Conservation (phyloP, 2,113 vertebrate genomes). For the Epinephelus cyanopodus region DNA sequence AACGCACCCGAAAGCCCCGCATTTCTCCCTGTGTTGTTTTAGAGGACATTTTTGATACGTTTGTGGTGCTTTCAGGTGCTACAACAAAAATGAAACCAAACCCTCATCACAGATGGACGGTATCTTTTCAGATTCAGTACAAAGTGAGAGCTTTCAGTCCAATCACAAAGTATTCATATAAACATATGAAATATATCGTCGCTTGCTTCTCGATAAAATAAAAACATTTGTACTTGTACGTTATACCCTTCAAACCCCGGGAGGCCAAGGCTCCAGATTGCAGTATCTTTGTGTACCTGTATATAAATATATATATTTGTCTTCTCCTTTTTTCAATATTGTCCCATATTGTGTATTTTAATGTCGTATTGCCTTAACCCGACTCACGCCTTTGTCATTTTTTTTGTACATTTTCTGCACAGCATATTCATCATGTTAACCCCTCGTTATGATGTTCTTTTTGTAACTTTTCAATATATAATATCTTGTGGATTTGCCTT, state of each 20-base stretch:
- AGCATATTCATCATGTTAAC: conserved; percentile 64
- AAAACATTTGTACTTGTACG: conserved; percentile 41
- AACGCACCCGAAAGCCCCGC: neutral
- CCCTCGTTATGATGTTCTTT: conserved; percentile 45
- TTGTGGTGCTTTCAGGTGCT: neutral
- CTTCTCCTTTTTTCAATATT: conserved; percentile 36
- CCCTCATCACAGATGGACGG: neutral
- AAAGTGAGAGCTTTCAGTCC: conserved; percentile 9
- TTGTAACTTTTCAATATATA: conserved; percentile 47
- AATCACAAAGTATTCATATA: conserved; percentile 21
- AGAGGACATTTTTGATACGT: no score
- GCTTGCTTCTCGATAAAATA: conserved; percentile 34
- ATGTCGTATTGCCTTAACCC: conserved; percentile 62
- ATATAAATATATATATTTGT: conserved; percentile 71
- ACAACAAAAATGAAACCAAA: neutral
- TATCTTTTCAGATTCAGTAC: conserved; percentile 19
- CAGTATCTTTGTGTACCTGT: conserved; percentile 82
- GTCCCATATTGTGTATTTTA: conserved; percentile 65
- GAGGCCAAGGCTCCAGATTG: conserved; percentile 69
- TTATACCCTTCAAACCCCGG: conserved; percentile 44
- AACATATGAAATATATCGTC: conserved; percentile 43
- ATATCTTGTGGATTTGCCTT: conserved; percentile 69
- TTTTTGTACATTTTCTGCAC: conserved; percentile 80
- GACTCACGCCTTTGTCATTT: conserved; percentile 51
- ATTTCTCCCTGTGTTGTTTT: neutral